Conservation (phyloP, 2,113 vertebrate genomes). For the Platanista minor region DNA sequence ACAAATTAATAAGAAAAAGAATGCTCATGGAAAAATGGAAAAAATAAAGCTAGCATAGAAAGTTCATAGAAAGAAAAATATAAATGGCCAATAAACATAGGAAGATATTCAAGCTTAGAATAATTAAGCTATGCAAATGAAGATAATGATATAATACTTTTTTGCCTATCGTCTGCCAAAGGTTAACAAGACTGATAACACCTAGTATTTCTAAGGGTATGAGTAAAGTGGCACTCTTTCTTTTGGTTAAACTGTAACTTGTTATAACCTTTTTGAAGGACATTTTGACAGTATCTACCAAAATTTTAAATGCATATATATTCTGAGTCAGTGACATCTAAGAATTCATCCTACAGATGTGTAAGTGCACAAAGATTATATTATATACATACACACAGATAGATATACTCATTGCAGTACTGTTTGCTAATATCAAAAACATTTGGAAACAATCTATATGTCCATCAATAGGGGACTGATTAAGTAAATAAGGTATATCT, state of each 20-base stretch:
- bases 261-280: not conserved
- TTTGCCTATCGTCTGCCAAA: not conserved
- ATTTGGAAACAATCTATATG: not conserved
- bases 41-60: not conserved
- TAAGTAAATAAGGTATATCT: not conserved
- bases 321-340: not conserved
- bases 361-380: not conserved
- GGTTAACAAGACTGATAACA: not conserved
- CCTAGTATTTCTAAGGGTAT: not conserved
- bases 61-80: not conserved
- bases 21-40: not conserved
- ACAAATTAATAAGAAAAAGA: conserved; percentile 18
- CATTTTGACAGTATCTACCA: not conserved
- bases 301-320: not conserved
- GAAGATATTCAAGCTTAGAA: not conserved
- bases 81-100: not conserved
- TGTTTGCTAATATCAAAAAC: conserved; percentile 6
- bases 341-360: not conserved
- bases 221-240: not conserved
- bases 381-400: not conserved
- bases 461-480: not conserved
- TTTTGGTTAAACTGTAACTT: not conserved
- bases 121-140: not conserved
- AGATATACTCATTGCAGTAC: not conserved
- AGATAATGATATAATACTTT: not conserved